Base-by-base conservation (phyloP, 1,140 invertebrate species). In the Solenopsis invicta region DNA sequence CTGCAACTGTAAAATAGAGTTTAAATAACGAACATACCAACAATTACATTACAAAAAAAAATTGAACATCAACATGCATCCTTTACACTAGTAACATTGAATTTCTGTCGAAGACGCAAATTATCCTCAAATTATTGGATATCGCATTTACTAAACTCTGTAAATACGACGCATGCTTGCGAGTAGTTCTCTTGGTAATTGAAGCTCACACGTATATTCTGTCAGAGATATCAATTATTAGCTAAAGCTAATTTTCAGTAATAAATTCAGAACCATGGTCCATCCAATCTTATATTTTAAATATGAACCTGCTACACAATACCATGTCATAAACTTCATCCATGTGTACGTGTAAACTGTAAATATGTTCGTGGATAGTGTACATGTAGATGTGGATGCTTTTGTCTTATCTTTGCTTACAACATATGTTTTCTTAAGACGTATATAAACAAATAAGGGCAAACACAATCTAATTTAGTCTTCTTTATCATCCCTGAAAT, bases 401-500 rank as follows among this genome's bases (percentile, higher is more conserved):
- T 91, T 61, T 52, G 59, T 90, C 61, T 24, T 74, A 37, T 54
- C n/a, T 37, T 61, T 56, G n/a, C 88, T 89, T 89, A 67, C 0
- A 88, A 56, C 77, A 71, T 92, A 91, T 88, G 34, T 81, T 81
- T 67, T 3, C 91, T 94, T 94, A 94, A 93, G 92, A 93, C 78
- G 90, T 93, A 93, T 93, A 92, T 92, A 93, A 94, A 94, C 92
- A 94, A 93, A 92, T 92, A 89, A 93, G 91, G 88, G 87, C 86
- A 87, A 90, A 82, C 86, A 91, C 67, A 59, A 92, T 88, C 91
- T 93, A 87, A 94, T 86, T 94, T 93, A 94, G 75, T 95, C 93
- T 89, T 95, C 93, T 87, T 95, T 94, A 61, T 94, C 94, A 87
- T 95, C 93, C 80, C 94, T 95, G 85, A 71, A 94, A 94, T 76